Evolutionary conservation across 2,113 vertebrate genomes (phyloP), one percentile per base, ranked within the genome.

Genomic region (Pelecanoides urinatrix): DNA sequence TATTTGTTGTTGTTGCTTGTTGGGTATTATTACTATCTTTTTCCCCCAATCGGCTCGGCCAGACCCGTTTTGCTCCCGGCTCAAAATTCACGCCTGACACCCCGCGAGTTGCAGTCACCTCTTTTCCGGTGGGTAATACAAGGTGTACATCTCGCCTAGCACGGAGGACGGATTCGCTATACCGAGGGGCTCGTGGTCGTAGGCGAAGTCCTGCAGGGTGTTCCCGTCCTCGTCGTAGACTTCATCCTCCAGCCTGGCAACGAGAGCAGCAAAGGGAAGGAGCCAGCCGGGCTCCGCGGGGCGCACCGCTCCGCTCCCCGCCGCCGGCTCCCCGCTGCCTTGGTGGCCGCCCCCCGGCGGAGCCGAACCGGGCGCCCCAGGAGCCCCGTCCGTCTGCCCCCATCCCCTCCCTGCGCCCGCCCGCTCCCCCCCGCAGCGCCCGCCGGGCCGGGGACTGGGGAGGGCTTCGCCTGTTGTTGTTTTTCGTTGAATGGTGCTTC

Each of bases 161-260:
- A 98, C 79, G 75, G 99, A 98, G 86, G 98, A 96, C 49, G 99
- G 98, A 96, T 98, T 98, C 75, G 98, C 98, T 73, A 98, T 97
- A 30, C 98, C 98, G 17, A 99, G 96, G 66, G 98, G 98, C 52
- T 99, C 98, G 29, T 97, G 97, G 90, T 99, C 99, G 21, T 99
- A 99, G 87, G 98, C 98, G 97, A 99, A 98, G 93, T 99, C 98
- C 32, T 97, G 98, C 93, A 99, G 98, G 30, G 98, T 98, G 90
- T 98, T 98, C 30, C 99, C 99, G 59, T 99, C 99, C 92, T 99
- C 98, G 88, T 99, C 99, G 88, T 99, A 99, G 75, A 98, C 98
- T 87, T 98, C 99, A 93, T 99, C 98, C 90, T 99, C 99, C 72
- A 99, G 98, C 98, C 99, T 99, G 98, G 59, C 38, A 93, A 96